These are phyloP conservation scores for Troglohyphantes excavatus DNA, from an alignment of 2,888 invertebrate species.

Conservation along the genomic window DNA sequence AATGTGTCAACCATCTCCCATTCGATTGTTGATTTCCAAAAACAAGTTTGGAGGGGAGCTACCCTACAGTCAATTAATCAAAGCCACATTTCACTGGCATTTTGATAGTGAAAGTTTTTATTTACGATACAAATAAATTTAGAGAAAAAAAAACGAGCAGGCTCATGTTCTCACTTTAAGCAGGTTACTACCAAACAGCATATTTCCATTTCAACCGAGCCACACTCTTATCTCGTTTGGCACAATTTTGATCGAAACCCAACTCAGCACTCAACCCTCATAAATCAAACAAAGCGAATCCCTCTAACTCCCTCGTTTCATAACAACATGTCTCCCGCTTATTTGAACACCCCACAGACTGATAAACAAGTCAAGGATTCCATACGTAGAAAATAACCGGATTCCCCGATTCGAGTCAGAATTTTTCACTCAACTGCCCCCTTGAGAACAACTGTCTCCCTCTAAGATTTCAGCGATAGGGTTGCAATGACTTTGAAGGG, in stretches of 20 bases:
- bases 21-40: no score
- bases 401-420: slow-evolving; percentile 3
- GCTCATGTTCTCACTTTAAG: no score
- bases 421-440: slow-evolving; percentile 58
- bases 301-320: background rate
- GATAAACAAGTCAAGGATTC: slow-evolving; percentile 39
- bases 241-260: background rate
- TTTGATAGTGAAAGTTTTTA: no score
- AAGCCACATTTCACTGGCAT: no score
- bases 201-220: no score
- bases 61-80: no score
- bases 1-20: no score
- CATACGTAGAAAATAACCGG: slow-evolving; percentile 16
- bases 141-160: no score
- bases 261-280: background rate
- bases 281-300: slow-evolving; percentile 5
- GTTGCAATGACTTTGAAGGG: slow-evolving; percentile 47
- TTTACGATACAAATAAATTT: no score
- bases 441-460: background rate
- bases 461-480: slow-evolving; percentile 55
- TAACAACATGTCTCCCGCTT: background rate
- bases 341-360: slow-evolving; percentile 1
- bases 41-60: no score
- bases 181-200: no score
- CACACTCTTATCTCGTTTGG: no score